Conservation (phyloP, 2,888 invertebrate genomes). For the Xanthia icteritia region DNA sequence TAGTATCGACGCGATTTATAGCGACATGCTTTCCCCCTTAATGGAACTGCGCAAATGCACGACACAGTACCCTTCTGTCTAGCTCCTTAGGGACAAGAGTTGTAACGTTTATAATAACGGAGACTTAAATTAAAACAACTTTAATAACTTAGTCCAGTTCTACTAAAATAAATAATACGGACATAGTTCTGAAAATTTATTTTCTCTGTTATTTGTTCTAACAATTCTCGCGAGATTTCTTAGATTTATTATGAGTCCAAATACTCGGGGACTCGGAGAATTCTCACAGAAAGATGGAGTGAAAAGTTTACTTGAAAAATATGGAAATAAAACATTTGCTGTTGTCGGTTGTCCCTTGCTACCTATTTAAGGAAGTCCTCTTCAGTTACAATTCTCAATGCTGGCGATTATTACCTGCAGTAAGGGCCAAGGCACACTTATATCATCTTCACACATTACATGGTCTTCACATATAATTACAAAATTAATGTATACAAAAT, state of each 20-base stretch:
- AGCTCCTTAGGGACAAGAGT: constrained; percentile 15
- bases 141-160: constrained; percentile 23
- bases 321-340: constrained; percentile 23
- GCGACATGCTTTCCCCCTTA: constrained; percentile 11
- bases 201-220: constrained; percentile 44
- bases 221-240: constrained; percentile 43
- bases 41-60: constrained; percentile 38
- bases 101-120: constrained; percentile 24
- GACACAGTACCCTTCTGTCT: constrained; percentile 29
- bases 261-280: constrained; percentile 33
- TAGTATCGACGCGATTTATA: constrained; percentile 6
- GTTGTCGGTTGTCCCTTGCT: constrained; percentile 11
- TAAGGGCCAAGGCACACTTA: background rate
- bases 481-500: too few species aligned
- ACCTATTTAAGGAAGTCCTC: background rate
- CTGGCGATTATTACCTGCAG: background rate
- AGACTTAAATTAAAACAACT: constrained; percentile 35
- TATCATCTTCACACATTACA: background rate
- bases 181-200: constrained; percentile 41
- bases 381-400: background rate
- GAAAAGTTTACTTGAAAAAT: constrained; percentile 44
- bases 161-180: constrained; percentile 29
- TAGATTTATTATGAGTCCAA: constrained; percentile 54
- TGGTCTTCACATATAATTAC: background rate
- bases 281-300: constrained; percentile 15